Evolutionary conservation across 2,797 vertebrate genomes (phyloP).

Genomic region (Leptodactylus fallax): DNA sequence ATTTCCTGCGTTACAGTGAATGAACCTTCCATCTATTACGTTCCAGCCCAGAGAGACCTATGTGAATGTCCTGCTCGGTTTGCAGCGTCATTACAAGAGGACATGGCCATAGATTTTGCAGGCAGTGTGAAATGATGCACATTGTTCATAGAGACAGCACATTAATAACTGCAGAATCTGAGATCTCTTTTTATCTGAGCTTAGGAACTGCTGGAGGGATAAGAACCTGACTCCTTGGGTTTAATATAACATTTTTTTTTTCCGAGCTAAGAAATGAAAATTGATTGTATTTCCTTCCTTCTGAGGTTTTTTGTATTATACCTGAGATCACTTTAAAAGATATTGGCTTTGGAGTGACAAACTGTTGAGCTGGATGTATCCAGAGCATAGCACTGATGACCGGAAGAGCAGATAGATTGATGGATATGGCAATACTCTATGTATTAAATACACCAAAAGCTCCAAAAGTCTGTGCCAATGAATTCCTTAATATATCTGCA

Average conservation of each 20-base stretch:
- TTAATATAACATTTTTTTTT: slow-evolving; percentile 76
- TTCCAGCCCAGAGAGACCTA: neutral
- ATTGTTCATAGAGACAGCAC: slow-evolving; percentile 85
- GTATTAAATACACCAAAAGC: neutral
- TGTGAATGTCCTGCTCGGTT: slow-evolving; percentile 64
- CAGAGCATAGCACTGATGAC: slow-evolving; percentile 2
- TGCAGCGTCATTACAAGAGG: slow-evolving; percentile 70
- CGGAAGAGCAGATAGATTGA: neutral
- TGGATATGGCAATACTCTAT: neutral
- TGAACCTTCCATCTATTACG: slow-evolving; percentile 1
- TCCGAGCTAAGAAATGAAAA: slow-evolving; percentile 73
- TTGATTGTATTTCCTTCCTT: slow-evolving; percentile 74
- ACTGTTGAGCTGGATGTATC: slow-evolving; percentile 69
- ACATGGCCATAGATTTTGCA: slow-evolving; percentile 82
- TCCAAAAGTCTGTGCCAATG: neutral
- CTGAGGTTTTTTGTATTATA: slow-evolving; percentile 67
- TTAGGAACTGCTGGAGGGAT: slow-evolving; percentile 76
- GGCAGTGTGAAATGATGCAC: slow-evolving; percentile 68
- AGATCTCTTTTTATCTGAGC: slow-evolving; percentile 85
- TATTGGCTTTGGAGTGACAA: slow-evolving; percentile 71
- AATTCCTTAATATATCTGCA: neutral
- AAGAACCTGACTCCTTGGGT: slow-evolving; percentile 80
- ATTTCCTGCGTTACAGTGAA: neutral
- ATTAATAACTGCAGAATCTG: slow-evolving; percentile 87
- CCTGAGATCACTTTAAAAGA: slow-evolving; percentile 65